Evolutionary conservation across 1,140 invertebrate species (phyloP).

Genomic region (Psilanteris sp.): DNA sequence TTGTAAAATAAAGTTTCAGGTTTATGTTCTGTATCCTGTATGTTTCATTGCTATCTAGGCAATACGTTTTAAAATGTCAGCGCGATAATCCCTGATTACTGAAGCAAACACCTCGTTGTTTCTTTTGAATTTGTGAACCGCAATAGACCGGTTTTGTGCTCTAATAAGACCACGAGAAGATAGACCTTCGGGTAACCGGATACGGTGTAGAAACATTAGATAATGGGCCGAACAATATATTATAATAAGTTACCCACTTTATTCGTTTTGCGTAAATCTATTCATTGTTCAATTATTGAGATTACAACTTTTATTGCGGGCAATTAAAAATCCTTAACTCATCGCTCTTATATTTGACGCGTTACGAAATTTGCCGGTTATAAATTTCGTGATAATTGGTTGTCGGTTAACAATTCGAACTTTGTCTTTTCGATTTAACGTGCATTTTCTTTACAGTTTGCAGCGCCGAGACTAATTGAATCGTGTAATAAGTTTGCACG

Average conservation of each 20-base stretch:
- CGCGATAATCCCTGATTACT: slow-evolving; percentile 27
- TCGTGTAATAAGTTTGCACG: no score
- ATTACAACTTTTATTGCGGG: slow-evolving; percentile 13
- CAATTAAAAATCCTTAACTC: slow-evolving; percentile 48
- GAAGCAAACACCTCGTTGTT: slow-evolving; percentile 57
- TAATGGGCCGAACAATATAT: slow-evolving; percentile 54
- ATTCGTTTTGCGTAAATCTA: slow-evolving; percentile 31
- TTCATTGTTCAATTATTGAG: slow-evolving; percentile 20
- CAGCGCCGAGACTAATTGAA: no score
- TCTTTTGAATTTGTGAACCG: slow-evolving; percentile 36
- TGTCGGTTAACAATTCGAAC: slow-evolving; percentile 4
- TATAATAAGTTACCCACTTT: slow-evolving; percentile 26
- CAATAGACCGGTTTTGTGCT: slow-evolving; percentile 56
- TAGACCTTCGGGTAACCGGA: slow-evolving; percentile 58
- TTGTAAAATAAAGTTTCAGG: no score
- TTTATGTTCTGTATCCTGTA: slow-evolving; percentile 23
- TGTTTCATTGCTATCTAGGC: no score
- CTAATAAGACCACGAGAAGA: slow-evolving; percentile 47
- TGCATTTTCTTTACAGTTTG: no score
- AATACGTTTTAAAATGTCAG: slow-evolving; percentile 44
- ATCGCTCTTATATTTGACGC: slow-evolving; percentile 39
- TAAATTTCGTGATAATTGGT: no score
- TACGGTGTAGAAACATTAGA: slow-evolving; percentile 63
- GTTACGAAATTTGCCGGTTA: slow-evolving; percentile 21
- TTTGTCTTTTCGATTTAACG: not conserved